phyloP scores from a whole-genome alignment of 2,888 invertebrate genomes.

The Alitta virens region DNA sequence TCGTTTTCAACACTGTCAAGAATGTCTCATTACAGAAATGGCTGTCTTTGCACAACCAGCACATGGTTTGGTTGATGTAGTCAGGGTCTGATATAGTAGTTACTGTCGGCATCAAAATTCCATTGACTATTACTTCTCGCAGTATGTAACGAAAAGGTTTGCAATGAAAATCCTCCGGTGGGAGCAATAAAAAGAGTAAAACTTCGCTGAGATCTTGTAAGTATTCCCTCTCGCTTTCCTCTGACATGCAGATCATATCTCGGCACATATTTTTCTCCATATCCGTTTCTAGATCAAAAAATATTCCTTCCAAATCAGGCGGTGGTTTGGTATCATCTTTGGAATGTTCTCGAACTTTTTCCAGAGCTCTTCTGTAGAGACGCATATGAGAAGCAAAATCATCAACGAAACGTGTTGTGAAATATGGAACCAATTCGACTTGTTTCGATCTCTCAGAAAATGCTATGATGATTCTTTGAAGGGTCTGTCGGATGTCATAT shows the following conservation, averaged over 20 bases:
- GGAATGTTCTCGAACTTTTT: conserved; percentile 57
- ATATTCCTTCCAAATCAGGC: conserved; percentile 68
- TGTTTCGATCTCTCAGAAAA: conserved; percentile 74
- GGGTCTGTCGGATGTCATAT: conserved; percentile 48
- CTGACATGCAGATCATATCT: conserved; percentile 75
- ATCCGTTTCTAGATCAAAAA: conserved; percentile 85
- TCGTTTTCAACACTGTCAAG: conserved; percentile 75
- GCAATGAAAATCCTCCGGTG: conserved; percentile 81
- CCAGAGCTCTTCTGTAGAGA: conserved; percentile 75
- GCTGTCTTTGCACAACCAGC: conserved; percentile 81
- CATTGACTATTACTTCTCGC: conserved; percentile 70
- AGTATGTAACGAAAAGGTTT: conserved; percentile 73
- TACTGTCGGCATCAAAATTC: conserved; percentile 70
- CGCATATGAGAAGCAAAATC: conserved; percentile 86
- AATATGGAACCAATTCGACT: conserved; percentile 85
- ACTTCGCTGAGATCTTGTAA: conserved; percentile 79
- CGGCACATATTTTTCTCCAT: conserved; percentile 81
- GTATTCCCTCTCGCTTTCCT: conserved; percentile 67
- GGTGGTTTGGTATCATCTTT: conserved; percentile 50
- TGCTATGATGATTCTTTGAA: conserved; percentile 69
- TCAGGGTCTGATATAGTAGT: conserved; percentile 81
- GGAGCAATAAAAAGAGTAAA: conserved; percentile 76
- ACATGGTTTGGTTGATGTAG: conserved; percentile 84
- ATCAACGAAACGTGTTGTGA: conserved; percentile 84
- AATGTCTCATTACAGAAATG: conserved; percentile 81